phyloP scores from a whole-genome alignment of 2,797 vertebrate genomes.

The Hipposideros larvatus region DNA sequence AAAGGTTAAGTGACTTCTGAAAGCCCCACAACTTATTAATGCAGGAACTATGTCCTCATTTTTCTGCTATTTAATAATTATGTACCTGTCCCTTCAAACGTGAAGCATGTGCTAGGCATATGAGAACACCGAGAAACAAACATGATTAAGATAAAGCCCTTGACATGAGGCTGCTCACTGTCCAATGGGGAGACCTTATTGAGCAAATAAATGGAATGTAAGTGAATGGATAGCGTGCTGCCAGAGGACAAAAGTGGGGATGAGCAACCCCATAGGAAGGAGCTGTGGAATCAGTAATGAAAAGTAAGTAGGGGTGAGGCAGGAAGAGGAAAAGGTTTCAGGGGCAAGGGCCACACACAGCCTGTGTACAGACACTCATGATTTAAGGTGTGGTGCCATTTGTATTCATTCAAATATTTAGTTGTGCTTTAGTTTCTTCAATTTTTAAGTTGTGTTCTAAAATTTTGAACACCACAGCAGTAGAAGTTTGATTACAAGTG shows the following conservation, averaged over 20 bases:
- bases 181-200: neutral
- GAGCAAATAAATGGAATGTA: neutral
- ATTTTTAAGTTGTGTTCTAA: neutral
- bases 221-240: neutral
- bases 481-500: neutral
- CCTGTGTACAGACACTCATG: neutral
- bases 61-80: neutral
- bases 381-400: neutral
- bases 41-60: neutral
- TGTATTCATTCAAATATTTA: neutral
- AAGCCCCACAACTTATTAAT: neutral
- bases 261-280: fast-evolving
- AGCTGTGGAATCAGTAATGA: too few species aligned
- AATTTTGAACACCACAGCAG: neutral
- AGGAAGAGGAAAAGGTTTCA: neutral
- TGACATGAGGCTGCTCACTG: neutral
- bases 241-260: neutral
- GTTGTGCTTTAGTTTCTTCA: neutral
- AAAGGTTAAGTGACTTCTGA: neutral
- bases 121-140: neutral
- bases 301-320: neutral
- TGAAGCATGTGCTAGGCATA: neutral
- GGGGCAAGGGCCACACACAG: neutral
- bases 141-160: neutral
- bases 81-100: neutral